Percentiles rank a stretch among this genome's conserved stretches.
Conservation (phyloP, 2,797 vertebrate genomes). For the Alca torda region DNA sequence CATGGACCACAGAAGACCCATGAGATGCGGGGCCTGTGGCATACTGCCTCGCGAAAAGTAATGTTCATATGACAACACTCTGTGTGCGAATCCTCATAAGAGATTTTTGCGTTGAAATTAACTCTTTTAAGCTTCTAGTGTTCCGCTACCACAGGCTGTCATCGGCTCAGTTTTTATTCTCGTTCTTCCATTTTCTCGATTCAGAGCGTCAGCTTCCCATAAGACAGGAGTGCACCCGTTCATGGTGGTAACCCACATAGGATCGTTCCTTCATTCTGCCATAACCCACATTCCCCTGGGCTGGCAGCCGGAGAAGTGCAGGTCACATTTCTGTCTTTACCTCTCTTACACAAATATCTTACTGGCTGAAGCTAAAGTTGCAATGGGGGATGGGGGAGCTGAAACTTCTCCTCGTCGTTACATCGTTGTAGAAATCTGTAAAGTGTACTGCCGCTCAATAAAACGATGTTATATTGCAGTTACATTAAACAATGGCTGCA, state of each 20-base stretch:
- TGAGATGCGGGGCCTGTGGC: background rate
- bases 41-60: background rate
- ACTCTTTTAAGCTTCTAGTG: background rate
- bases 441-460: background rate
- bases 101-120: background rate
- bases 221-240: background rate
- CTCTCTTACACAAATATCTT: background rate
- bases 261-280: background rate
- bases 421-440: background rate
- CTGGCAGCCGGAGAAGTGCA: background rate
- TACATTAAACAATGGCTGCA: background rate
- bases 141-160: background rate
- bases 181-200: background rate
- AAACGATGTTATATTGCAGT: background rate
- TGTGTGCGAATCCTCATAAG: background rate
- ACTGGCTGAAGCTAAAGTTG: background rate
- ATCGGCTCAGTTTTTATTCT: background rate
- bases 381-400: background rate
- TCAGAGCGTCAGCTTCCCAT: background rate
- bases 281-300: background rate
- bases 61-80: fast-evolving
- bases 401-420: background rate
- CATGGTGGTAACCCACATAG: background rate
- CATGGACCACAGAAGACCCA: background rate
- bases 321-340: background rate